These are phyloP conservation scores for Uria lomvia DNA, from an alignment of 2,113 vertebrate species.

Conservation along the genomic window DNA sequence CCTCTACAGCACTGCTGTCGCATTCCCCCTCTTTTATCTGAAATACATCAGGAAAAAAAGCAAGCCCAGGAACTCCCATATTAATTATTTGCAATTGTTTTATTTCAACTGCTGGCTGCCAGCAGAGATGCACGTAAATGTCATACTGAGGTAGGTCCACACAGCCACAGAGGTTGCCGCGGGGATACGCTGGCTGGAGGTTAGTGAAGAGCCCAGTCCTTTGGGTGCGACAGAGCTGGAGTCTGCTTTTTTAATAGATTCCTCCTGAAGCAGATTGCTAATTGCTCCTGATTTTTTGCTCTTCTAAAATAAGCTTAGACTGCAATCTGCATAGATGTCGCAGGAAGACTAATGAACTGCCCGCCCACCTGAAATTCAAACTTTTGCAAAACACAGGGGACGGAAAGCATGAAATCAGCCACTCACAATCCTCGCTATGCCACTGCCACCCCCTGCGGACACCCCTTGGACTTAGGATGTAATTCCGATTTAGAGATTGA, in stretches of 20 bases:
- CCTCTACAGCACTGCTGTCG: not conserved
- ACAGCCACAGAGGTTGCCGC: accelerated
- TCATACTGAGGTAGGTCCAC: accelerated
- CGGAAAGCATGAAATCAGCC: not conserved
- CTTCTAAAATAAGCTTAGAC: constrained; percentile 40
- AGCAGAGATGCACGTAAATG: accelerated
- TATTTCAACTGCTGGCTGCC: not conserved
- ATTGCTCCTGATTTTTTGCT: constrained; percentile 16
- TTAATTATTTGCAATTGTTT: accelerated
- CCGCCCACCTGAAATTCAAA: not conserved
- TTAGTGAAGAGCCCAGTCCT: not conserved
- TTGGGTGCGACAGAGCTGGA: not conserved
- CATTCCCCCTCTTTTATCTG: accelerated
- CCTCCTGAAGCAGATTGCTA: constrained; percentile 25
- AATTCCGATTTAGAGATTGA: accelerated
- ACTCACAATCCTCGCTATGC: accelerated
- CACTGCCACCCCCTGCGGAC: not conserved
- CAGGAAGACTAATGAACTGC: not conserved
- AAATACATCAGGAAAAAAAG: accelerated
- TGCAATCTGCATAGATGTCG: not conserved
- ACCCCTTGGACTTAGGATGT: accelerated
- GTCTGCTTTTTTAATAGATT: not conserved
- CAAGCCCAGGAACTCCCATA: not conserved
- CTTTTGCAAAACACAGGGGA: not conserved
- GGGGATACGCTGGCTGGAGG: not conserved